Percentiles rank a stretch among this genome's conserved stretches.
phyloP scores from a whole-genome alignment of 2,888 invertebrate species.

The Epirrhoe alternata region DNA sequence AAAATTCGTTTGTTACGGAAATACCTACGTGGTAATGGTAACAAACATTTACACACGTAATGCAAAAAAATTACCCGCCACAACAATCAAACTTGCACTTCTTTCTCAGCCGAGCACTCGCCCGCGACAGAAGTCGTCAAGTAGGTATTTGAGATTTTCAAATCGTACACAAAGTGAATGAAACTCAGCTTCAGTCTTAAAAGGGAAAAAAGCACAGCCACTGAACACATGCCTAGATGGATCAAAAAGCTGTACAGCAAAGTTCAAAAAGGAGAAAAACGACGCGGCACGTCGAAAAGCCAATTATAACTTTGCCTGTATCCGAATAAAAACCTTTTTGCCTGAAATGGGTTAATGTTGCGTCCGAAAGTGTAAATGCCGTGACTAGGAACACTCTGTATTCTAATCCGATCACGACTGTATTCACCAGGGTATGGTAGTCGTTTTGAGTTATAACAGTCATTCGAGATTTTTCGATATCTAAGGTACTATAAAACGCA shows the following conservation, averaged over 20 bases:
- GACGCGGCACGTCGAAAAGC: constrained; percentile 44
- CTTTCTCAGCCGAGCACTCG: too few relatives aligned
- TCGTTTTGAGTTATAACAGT: constrained; percentile 24
- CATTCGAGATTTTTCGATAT: too few relatives aligned
- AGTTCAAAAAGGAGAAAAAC: constrained; percentile 29
- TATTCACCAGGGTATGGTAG: constrained; percentile 21
- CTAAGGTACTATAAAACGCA: too few relatives aligned
- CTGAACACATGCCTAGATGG: not conserved
- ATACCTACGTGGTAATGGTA: too few relatives aligned
- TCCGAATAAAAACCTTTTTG: constrained; percentile 41
- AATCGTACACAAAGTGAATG: not conserved
- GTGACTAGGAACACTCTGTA: constrained; percentile 40
- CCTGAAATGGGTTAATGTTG: constrained; percentile 35
- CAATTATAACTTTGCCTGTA: constrained; percentile 50
- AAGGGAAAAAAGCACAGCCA: not conserved
- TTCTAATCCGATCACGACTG: constrained; percentile 29
- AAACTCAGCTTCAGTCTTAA: not conserved
- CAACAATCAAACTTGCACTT: too few relatives aligned
- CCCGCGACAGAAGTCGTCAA: too few relatives aligned
- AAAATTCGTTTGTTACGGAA: too few relatives aligned
- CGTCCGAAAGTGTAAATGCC: constrained; percentile 40
- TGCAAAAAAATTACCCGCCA: too few relatives aligned
- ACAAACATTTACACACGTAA: too few relatives aligned
- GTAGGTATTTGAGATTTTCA: too few relatives aligned
- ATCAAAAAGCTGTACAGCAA: not conserved